Base-by-base conservation (phyloP, 2,888 invertebrate species). In the Scrobipalpa costella region DNA sequence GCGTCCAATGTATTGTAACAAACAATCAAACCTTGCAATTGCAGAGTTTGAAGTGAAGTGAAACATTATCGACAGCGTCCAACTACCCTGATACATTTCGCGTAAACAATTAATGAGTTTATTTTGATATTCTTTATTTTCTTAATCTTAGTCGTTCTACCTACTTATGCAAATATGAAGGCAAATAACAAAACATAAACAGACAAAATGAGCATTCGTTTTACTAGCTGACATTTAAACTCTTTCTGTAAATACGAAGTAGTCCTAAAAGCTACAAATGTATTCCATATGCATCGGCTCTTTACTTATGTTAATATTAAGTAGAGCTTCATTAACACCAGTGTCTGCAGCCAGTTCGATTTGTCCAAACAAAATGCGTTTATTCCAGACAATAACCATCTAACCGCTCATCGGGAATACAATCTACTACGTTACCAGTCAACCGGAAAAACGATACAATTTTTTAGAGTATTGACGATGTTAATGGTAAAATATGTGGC, bases 361-460 rank as follows among this genome's bases (percentile, higher is more conserved):
- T 84, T 86, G 84, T 88, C 79, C 81, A 86, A 87, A 87, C 83
- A 86, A 84, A 86, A 85, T 82, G 77, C 83, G 85, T 86, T 85
- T 84, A 85, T 85, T 83, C 85, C 81, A 83, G 80, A 86, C 85
- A 85, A 85, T 85, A 80, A 84, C 80, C 77, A 80, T 82, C 83
- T 81, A 85, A 85, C 82, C 84, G 85, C 83, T 84, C 84, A 84
- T 84, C 77, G 79, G 77, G 77, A 79, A 75, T 77, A 74, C 69
- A 7, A 27, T 72, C 70, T 73, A 55, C 55, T 15, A 55, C 8
- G 27, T 66, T 73, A 80, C 78, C 71, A 78, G 62, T 63, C 40
- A 63, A 70, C 62, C 27, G 19, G 62, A 60, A 62, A 58, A 62
- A 38, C 55, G 13, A 57, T 61, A 63, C 64, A 57, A 62, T 61